Conservation (phyloP, 2,113 vertebrate genomes). For the Mixornis gularis region DNA sequence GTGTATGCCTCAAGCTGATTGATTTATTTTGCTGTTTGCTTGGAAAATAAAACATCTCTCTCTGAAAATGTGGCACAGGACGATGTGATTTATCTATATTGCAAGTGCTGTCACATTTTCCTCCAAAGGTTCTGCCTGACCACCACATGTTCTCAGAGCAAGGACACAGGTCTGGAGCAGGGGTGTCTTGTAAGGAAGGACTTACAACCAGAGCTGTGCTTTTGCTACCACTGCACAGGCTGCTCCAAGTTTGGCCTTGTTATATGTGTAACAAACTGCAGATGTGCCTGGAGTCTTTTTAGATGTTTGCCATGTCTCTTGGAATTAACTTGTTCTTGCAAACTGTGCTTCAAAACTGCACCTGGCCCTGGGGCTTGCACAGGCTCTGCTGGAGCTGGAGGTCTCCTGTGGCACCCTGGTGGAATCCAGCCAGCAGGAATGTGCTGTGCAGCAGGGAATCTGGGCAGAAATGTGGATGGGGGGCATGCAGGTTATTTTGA, state of each 20-base stretch:
- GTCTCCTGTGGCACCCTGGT: neutral
- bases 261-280: neutral
- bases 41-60: neutral
- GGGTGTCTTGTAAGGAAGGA: neutral
- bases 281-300: neutral
- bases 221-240: neutral
- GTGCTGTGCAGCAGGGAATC: neutral
- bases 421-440: neutral
- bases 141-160: neutral
- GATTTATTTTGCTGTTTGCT: conserved; percentile 19
- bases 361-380: neutral
- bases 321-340: neutral
- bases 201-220: neutral
- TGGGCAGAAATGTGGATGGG: neutral
- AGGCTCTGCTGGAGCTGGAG: neutral
- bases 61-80: neutral
- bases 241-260: neutral
- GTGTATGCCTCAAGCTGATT: conserved; percentile 32
- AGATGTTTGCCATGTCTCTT: neutral
- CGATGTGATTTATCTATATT: rapidly evolving
- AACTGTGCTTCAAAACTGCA: neutral
- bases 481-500: rapidly evolving
- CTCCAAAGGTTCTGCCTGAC: neutral
- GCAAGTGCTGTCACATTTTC: neutral
- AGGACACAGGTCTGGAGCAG: neutral